Percentiles rank a stretch among this genome's conserved stretches.
These are phyloP conservation scores for Enteromius mattozi DNA, from an alignment of 2,797 vertebrate genomes.

Conservation along the genomic window DNA sequence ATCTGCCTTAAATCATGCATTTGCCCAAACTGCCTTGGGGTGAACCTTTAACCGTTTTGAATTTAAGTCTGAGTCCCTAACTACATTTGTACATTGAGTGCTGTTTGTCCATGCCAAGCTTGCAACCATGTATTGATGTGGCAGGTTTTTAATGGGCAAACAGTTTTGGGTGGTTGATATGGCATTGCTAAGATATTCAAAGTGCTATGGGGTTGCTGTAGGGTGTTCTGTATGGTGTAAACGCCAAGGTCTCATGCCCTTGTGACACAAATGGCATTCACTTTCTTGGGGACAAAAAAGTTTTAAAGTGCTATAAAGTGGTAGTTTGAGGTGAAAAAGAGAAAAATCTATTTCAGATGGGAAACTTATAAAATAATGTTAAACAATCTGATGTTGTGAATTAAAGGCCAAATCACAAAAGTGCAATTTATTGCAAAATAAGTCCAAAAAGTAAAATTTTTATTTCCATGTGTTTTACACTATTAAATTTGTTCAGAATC, in stretches of 20 bases:
- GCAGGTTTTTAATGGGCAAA: not conserved
- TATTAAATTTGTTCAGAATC: not conserved
- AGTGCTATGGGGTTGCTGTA: not conserved
- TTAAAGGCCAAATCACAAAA: not conserved
- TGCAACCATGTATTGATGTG: not conserved
- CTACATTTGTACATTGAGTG: not conserved
- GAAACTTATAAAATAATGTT: not conserved
- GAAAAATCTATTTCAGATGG: not conserved
- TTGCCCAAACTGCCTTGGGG: constrained; percentile 42
- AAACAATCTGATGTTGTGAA: not conserved
- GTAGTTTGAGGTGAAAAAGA: not conserved
- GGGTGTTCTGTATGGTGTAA: not conserved
- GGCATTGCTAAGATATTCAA: not conserved
- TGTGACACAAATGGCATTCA: not conserved
- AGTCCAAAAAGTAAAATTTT: not conserved
- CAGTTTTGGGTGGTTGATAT: not conserved
- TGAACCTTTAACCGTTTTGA: constrained; percentile 77
- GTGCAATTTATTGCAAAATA: not conserved
- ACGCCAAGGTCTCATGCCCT: not conserved
- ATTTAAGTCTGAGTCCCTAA: constrained; percentile 22
- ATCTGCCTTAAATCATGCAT: constrained; percentile 42
- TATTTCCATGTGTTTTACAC: not conserved
- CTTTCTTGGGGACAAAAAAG: not conserved
- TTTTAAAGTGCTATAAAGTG: too few relatives aligned
- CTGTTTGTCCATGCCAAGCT: not conserved